Base-by-base conservation (phyloP, 2,797 vertebrate species). In the Melanotaenia nigrans region DNA sequence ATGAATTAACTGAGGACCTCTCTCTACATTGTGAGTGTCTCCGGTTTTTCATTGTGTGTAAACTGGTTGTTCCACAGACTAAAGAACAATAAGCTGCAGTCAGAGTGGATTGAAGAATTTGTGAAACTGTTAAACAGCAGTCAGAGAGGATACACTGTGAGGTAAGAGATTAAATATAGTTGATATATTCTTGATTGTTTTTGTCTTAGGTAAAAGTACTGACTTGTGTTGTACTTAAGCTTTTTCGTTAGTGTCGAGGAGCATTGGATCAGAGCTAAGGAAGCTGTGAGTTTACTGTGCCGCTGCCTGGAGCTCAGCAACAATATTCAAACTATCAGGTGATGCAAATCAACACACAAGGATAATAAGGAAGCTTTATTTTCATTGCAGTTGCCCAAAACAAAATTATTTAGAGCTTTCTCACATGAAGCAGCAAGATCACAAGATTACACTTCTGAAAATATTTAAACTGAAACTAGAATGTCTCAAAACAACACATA, bases 321-420 rank as follows among this genome's bases (percentile, higher is more conserved):
- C 24, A 77, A 73, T 65, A 81, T 90, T 60, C 71, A 75, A 13
- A 35, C 68, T 7, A 65, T 90, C 79, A 70, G 81, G 91, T 92
- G 32, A 81, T 18, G 35, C 28, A 47, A 35, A 18, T 11, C 49
- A 42, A 70, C 25, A 73, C 9, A 30, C 13, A 32, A 36, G 9
- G 9, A 36, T 33, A 33, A 33, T 33, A 33, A 33, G 32, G 32
- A 33, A 8, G 32, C 32, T 33, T 33, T 33, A 33, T 33, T 33
- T 33, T 33, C 5, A 33, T 8, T 33, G 32, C 32, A 33, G 32
- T 33, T 33, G 32, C 32, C 32, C 6, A 33, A 6, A 33, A 8
- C 32, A 33, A 33, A 33, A 33, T 33, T 33, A 33, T 8, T 33
- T 33, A 33, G 7, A 8, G 32, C 32, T 33, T 33, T 8, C 6